phyloP scores from a whole-genome alignment of 92 coral and sea anemone species.

The Umimayanthus chanpuru region DNA sequence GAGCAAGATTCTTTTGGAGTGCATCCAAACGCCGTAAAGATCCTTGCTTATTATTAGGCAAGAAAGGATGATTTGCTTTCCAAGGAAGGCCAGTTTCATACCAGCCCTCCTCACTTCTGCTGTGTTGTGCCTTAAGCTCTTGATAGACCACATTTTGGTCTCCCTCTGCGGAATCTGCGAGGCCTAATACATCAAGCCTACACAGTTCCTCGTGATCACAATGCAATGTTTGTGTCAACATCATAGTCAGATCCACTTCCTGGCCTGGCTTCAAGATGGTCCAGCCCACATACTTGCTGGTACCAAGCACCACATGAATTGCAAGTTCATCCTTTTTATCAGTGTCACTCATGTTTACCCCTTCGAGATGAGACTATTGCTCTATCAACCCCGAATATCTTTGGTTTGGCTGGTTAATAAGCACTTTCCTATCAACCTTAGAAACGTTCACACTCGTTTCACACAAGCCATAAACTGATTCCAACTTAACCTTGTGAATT shows the following conservation, averaged over 20 bases:
- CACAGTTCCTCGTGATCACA: slow-evolving; percentile 17
- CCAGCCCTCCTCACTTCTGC: slow-evolving; percentile 6
- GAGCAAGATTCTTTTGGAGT: not conserved
- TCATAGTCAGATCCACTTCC: slow-evolving; percentile 16
- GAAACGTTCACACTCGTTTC: no score
- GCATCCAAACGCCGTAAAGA: not conserved
- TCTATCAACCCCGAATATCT: no score
- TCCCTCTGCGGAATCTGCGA: not conserved
- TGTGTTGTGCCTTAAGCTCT: not conserved
- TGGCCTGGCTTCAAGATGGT: slow-evolving; percentile 29
- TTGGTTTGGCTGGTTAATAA: no score
- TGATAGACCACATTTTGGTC: slow-evolving; percentile 18
- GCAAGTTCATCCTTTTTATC: slow-evolving; percentile 14
- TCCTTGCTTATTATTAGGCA: not conserved
- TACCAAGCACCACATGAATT: slow-evolving; percentile 28
- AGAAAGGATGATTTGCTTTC: slow-evolving; percentile 4
- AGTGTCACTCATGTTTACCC: slow-evolving; percentile 15
- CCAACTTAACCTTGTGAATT: no score
- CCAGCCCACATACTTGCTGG: slow-evolving; percentile 29
- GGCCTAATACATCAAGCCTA: slow-evolving; percentile 7
- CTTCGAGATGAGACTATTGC: no score
- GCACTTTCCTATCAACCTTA: no score
- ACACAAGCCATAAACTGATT: no score
- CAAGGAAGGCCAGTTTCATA: slow-evolving; percentile 11
- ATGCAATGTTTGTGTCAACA: slow-evolving; percentile 33